Conservation (phyloP, 1,140 invertebrate genomes). For the Anoplophora glabripennis region DNA sequence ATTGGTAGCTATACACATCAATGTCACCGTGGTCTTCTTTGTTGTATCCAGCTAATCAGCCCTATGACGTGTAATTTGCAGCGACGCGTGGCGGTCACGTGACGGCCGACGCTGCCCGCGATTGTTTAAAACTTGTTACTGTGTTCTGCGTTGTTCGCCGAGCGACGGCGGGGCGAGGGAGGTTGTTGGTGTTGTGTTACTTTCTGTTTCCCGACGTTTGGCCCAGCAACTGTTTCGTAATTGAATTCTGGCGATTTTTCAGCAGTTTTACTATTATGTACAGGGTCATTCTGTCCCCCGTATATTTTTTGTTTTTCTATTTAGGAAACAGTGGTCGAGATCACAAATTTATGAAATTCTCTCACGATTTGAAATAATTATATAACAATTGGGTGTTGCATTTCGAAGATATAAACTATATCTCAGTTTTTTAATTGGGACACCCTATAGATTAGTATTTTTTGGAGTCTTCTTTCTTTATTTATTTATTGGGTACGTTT, state of each 20-base stretch:
- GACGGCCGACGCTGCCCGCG: slow-evolving; percentile 31
- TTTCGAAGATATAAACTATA: too few species aligned
- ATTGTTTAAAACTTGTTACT: slow-evolving; percentile 45
- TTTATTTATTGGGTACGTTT: too few species aligned
- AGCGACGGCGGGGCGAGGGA: slow-evolving; percentile 23
- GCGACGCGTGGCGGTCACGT: slow-evolving; percentile 43
- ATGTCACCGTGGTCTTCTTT: slow-evolving; percentile 43
- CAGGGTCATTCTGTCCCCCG: too few species aligned
- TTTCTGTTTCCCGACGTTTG: not conserved
- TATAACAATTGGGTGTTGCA: too few species aligned
- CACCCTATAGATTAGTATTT: too few species aligned
- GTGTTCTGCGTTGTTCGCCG: slow-evolving; percentile 33
- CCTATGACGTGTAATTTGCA: slow-evolving; percentile 44
- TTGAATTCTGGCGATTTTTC: not conserved
- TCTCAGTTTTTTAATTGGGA: too few species aligned
- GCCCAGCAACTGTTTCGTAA: not conserved
- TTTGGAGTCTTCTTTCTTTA: too few species aligned
- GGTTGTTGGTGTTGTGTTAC: slow-evolving; percentile 31
- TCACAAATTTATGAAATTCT: too few species aligned
- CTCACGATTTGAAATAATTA: too few species aligned
- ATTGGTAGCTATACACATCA: slow-evolving; percentile 48
- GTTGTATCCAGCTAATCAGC: slow-evolving; percentile 41
- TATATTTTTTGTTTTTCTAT: too few species aligned
- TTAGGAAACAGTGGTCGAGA: too few species aligned
- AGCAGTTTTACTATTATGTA: too few species aligned